Conservation (phyloP, 2,888 invertebrate genomes). For the Cataglyphis altisquamis region DNA sequence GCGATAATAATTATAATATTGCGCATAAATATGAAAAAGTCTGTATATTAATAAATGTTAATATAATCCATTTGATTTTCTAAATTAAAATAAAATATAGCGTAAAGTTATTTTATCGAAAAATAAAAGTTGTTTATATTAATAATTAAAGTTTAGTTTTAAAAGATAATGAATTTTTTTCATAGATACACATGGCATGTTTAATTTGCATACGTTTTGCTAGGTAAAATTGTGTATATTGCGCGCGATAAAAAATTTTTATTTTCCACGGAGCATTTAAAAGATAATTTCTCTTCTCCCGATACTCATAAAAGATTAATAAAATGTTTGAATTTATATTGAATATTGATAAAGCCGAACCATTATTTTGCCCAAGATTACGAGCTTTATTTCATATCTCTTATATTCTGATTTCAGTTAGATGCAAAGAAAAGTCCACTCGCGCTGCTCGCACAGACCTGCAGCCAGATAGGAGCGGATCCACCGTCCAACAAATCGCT, state of each 20-base stretch:
- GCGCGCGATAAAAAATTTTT: neutral
- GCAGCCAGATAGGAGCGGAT: constrained; percentile 98
- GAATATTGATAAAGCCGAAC: no score
- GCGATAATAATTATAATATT: neutral
- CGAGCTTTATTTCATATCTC: constrained; percentile 9
- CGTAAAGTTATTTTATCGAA: neutral
- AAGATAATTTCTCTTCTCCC: neutral
- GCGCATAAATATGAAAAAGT: neutral
- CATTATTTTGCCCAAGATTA: neutral
- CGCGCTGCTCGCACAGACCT: constrained; percentile 97
- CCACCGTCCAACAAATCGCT: constrained; percentile 92
- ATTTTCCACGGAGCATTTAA: neutral
- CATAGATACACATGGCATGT: neutral
- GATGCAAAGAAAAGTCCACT: constrained; percentile 99
- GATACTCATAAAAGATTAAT: neutral
- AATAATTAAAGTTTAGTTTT: neutral
- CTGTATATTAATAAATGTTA: neutral
- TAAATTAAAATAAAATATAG: neutral
- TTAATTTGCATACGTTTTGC: neutral
- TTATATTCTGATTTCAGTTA: constrained; percentile 89
- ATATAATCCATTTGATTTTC: neutral
- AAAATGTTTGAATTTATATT: neutral
- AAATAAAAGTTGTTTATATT: neutral
- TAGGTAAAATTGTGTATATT: neutral
- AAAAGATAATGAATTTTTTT: neutral